phyloP scores from a whole-genome alignment of 2,797 vertebrate species.

The Neoniphon sammara region DNA sequence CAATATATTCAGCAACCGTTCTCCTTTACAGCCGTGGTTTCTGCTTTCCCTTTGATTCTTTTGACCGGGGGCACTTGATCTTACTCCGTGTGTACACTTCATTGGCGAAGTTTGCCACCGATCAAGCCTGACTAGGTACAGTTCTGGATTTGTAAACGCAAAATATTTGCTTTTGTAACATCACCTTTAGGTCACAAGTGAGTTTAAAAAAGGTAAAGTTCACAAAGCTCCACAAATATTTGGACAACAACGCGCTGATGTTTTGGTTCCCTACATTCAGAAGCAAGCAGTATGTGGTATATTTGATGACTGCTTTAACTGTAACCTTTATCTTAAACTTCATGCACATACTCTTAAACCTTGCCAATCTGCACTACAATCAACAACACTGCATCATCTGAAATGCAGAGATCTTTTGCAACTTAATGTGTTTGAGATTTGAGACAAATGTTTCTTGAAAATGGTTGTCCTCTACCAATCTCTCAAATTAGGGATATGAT shows the following conservation, averaged over 20 bases:
- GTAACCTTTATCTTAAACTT: not conserved
- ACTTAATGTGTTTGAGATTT: too few species aligned
- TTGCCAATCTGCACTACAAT: too few species aligned
- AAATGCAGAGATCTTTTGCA: too few species aligned
- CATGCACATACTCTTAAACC: too few species aligned
- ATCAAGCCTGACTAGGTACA: too few species aligned
- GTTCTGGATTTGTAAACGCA: not conserved
- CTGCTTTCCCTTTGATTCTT: not conserved
- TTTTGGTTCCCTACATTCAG: conserved; percentile 22
- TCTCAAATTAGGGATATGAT: too few species aligned
- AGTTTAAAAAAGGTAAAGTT: conserved; percentile 36
- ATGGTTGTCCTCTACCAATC: too few species aligned
- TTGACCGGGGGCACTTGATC: not conserved
- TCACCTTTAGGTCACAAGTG: conserved; percentile 26
- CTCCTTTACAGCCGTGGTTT: not conserved
- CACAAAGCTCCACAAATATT: conserved; percentile 10
- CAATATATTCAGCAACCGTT: too few species aligned
- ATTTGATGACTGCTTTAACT: not conserved
- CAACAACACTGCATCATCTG: too few species aligned
- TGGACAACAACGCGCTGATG: conserved; percentile 46
- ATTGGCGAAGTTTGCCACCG: too few species aligned
- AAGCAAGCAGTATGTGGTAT: conserved; percentile 9
- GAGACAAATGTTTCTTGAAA: too few species aligned
- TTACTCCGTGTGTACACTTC: not conserved
- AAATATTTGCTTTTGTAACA: conserved; percentile 3